Percentiles rank a stretch among this genome's conserved stretches.
These are phyloP conservation scores for Bradypodion ventrale DNA, from an alignment of 2,797 vertebrate species.

Conservation along the genomic window DNA sequence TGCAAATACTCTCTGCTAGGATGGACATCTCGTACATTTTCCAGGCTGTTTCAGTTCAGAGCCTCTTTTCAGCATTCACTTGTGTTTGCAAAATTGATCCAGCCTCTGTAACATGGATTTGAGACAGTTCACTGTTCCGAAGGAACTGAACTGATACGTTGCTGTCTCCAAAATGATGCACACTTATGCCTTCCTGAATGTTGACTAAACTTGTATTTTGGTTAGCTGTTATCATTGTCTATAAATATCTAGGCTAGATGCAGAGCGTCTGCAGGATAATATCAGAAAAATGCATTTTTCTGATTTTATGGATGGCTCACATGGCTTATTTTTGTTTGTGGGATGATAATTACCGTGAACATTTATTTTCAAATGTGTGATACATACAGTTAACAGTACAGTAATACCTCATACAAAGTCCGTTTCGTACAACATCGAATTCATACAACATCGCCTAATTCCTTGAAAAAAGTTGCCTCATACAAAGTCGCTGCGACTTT, in stretches of 20 bases:
- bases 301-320: too few relatives aligned
- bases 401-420: too few relatives aligned
- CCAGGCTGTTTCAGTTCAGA: constrained; percentile 84
- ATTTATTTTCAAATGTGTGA: constrained; percentile 50
- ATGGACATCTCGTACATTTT: constrained; percentile 83
- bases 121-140: constrained; percentile 84
- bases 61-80: constrained; percentile 80
- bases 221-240: constrained; percentile 29
- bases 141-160: constrained; percentile 74
- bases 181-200: constrained; percentile 42
- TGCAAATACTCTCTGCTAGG: constrained; percentile 74
- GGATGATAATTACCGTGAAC: constrained; percentile 41
- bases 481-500: too few relatives aligned
- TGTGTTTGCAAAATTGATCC: constrained; percentile 82
- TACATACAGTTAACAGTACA: constrained; percentile 23
- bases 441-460: too few relatives aligned
- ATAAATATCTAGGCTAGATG: constrained; percentile 34
- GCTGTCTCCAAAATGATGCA: constrained; percentile 70
- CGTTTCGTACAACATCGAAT: too few relatives aligned
- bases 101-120: constrained; percentile 80
- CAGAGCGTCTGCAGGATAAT: constrained; percentile 33
- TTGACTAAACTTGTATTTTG: constrained; percentile 50
- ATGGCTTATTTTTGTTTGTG: too few relatives aligned
- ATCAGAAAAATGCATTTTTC: too few relatives aligned
- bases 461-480: too few relatives aligned